phyloP scores from a whole-genome alignment of 92 coral and sea anemone genomes.

The Siderastrea siderea region DNA sequence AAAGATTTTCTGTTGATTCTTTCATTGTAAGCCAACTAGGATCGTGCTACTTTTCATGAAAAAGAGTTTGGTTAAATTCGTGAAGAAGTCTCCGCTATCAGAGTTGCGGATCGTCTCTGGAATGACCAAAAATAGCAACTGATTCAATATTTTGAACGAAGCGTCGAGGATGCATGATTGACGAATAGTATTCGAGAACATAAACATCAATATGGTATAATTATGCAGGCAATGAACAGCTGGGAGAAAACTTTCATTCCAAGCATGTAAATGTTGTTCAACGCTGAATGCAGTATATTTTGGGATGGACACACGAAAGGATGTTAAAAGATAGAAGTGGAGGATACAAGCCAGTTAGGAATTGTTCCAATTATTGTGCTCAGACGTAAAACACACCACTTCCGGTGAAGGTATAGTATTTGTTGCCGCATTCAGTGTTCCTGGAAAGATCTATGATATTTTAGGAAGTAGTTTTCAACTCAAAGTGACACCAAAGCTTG shows the following conservation, averaged over 20 bases:
- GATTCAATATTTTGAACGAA: slow-evolving; percentile 25
- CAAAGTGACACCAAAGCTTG: neutral
- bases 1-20: neutral
- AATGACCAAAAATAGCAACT: slow-evolving; percentile 25
- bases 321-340: neutral
- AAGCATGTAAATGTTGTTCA: neutral
- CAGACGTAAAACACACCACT: neutral
- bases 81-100: neutral
- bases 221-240: slow-evolving; percentile 3
- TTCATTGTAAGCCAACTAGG: neutral
- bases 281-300: neutral
- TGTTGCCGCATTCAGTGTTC: neutral
- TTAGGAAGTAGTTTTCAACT: neutral
- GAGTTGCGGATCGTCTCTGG: neutral
- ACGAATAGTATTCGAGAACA: slow-evolving; percentile 30
- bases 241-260: neutral
- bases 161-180: neutral
- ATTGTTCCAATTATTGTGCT: neutral
- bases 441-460: neutral
- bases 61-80: neutral
- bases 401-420: neutral
- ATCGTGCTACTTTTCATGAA: neutral
- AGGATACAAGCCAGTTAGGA: neutral
- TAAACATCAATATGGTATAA: neutral
- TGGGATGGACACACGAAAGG: neutral